phyloP scores from a whole-genome alignment of 92 coral and sea anemone genomes.

The Parazoanthus darwini region DNA sequence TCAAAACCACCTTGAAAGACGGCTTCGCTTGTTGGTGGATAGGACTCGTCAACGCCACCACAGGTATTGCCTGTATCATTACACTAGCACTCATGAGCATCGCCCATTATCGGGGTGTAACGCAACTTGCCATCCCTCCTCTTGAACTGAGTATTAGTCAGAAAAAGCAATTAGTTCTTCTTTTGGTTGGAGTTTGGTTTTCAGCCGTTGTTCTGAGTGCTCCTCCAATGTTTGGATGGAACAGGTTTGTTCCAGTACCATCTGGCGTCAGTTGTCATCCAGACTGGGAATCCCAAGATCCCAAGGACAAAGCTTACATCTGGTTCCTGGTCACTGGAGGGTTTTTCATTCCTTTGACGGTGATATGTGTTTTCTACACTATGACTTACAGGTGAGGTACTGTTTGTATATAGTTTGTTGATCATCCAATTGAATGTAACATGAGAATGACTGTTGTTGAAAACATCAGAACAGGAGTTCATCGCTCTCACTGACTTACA shows the following conservation, averaged over 20 bases:
- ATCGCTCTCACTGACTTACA: no score
- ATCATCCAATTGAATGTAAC: no score
- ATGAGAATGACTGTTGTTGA: no score
- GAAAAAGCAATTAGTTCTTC: not conserved
- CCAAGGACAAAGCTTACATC: conserved; percentile 37
- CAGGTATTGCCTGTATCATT: conserved; percentile 51
- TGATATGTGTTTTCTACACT: conserved; percentile 44
- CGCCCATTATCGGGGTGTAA: conserved; percentile 32
- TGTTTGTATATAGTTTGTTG: no score
- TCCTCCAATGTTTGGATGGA: conserved; percentile 68
- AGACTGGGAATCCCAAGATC: conserved; percentile 52
- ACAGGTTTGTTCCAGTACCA: conserved; percentile 40
- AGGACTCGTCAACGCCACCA: conserved; percentile 46
- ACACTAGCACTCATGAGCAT: conserved; percentile 48
- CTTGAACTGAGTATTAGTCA: not conserved
- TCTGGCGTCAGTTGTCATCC: conserved; percentile 54
- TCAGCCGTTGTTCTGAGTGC: not conserved
- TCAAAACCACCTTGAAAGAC: not conserved
- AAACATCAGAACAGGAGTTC: no score
- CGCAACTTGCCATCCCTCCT: not conserved
- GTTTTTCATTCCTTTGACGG: conserved; percentile 45
- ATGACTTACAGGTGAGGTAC: conserved; percentile 46
- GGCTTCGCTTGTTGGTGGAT: conserved; percentile 42
- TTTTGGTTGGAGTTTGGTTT: not conserved
- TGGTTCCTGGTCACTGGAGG: conserved; percentile 51